Evolutionary conservation across 1,140 invertebrate species (phyloP).

Genomic region (Musca vetustissima): DNA sequence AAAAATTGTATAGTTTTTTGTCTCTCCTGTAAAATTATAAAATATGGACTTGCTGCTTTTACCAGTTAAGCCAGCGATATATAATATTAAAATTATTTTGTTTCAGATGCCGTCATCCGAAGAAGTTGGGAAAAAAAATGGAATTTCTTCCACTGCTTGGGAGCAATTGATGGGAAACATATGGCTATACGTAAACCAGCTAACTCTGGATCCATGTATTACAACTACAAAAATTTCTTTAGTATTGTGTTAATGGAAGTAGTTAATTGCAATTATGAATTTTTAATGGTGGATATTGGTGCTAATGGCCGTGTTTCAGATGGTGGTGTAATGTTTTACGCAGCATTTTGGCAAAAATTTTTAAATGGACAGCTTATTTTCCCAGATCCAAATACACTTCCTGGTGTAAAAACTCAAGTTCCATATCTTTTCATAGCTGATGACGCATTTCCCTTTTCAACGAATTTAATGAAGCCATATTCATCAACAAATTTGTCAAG

Average conservation of each 20-base stretch:
- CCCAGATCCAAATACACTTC: not conserved
- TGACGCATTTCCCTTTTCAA: no score
- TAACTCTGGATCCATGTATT: conserved; percentile 50
- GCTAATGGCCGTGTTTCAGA: no score
- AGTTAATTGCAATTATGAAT: conserved; percentile 55
- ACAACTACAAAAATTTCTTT: conserved; percentile 56
- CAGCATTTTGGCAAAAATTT: conserved; percentile 54
- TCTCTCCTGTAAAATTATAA: no score
- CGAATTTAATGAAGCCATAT: conserved; percentile 57
- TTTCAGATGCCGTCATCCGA: not conserved
- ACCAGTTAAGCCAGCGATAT: no score
- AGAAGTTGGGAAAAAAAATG: conserved; percentile 25
- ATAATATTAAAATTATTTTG: no score
- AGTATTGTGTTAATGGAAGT: conserved; percentile 56
- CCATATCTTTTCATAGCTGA: no score
- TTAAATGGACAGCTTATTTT: not conserved
- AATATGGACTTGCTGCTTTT: no score
- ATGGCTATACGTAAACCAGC: conserved; percentile 33
- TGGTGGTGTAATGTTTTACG: conserved; percentile 46
- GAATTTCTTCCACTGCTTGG: conserved; percentile 52
- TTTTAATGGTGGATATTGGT: conserved; percentile 55
- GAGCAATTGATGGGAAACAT: conserved; percentile 43
- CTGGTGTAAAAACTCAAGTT: no score
- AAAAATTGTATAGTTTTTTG: no score
- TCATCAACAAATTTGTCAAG: no score